Percentiles rank a stretch among this genome's conserved stretches.
These are phyloP conservation scores for Leptobrachium leishanense DNA, from an alignment of 2,113 vertebrate species.

Conservation along the genomic window DNA sequence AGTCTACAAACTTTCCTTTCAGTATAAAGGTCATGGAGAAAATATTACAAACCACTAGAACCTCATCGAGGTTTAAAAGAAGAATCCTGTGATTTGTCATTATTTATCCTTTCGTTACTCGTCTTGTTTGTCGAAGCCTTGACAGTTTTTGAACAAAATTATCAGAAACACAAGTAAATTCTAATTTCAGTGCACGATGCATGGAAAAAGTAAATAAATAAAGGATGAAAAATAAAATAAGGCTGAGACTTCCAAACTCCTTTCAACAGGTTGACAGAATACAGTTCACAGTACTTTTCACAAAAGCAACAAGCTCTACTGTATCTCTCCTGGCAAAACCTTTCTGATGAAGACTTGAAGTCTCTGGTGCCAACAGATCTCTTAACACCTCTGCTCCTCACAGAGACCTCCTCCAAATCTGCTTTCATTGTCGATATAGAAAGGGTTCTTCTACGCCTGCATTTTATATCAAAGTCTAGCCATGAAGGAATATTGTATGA, in stretches of 20 bases:
- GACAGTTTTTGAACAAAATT: not conserved
- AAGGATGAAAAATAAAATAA: not conserved
- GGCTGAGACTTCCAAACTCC: not conserved
- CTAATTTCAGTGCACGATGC: too few relatives aligned
- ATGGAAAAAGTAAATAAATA: not conserved
- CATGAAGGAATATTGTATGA: slow-evolving; percentile 19
- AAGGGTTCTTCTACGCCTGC: slow-evolving; percentile 33
- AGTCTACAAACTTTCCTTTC: too few relatives aligned
- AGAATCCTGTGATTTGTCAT: too few relatives aligned
- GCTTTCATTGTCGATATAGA: slow-evolving; percentile 40
- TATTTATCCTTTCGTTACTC: too few relatives aligned
- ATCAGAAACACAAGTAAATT: too few relatives aligned
- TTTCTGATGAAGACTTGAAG: slow-evolving; percentile 40
- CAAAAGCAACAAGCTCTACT: slow-evolving; percentile 1
- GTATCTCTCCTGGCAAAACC: not conserved
- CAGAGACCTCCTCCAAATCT: slow-evolving; percentile 38
- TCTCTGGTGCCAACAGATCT: slow-evolving; percentile 20
- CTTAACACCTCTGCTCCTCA: slow-evolving; percentile 10
- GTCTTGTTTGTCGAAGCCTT: too few relatives aligned
- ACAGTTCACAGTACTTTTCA: slow-evolving; percentile 8
- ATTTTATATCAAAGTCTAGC: slow-evolving; percentile 50
- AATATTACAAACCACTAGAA: too few relatives aligned
- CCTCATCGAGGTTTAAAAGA: too few relatives aligned
- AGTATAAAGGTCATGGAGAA: too few relatives aligned
- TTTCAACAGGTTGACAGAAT: slow-evolving; percentile 29